A percentile compares a stretch with the other conserved stretches of the same genome.
These are phyloP conservation scores for Drosophila ochracea DNA, from an alignment of 2,888 invertebrate species.

Conservation along the genomic window DNA sequence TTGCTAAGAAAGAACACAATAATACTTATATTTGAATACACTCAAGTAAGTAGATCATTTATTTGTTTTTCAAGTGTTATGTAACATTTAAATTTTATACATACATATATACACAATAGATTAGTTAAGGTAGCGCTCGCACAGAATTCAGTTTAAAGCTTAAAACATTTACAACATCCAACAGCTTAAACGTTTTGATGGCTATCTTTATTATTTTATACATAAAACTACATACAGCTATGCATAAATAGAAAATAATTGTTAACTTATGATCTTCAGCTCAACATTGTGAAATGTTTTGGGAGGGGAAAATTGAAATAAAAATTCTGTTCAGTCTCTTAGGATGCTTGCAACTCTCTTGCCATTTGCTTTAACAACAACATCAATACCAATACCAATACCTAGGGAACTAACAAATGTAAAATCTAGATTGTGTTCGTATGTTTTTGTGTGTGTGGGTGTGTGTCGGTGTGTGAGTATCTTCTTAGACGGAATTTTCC, in stretches of 20 bases:
- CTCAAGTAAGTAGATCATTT: constrained; percentile 70
- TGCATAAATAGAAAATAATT: constrained; percentile 14
- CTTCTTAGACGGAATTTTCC: constrained; percentile 83
- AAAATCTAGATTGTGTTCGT: constrained; percentile 19
- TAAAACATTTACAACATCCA: constrained; percentile 58
- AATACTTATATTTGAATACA: constrained; percentile 54
- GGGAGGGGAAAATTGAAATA: constrained; percentile 35
- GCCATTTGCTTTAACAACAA: constrained; percentile 48
- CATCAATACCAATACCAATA: constrained; percentile 15
- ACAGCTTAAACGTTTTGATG: constrained; percentile 55
- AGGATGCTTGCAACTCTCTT: constrained; percentile 66
- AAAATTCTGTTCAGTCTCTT: constrained; percentile 79
- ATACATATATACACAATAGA: constrained; percentile 26
- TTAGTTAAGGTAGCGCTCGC: constrained; percentile 25
- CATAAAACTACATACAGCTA: constrained; percentile 23
- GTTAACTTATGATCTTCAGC: constrained; percentile 35
- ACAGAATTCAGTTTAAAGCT: constrained; percentile 5
- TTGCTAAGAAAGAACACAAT: constrained; percentile 1
- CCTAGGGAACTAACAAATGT: constrained; percentile 39
- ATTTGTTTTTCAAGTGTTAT: constrained; percentile 51
- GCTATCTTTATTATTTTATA: constrained; percentile 10
- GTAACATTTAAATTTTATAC: constrained; percentile 19
- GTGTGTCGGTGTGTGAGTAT: neutral
- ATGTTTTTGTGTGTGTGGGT: neutral
- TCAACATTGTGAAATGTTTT: constrained; percentile 22